Evolutionary conservation across 2,113 vertebrate species (phyloP).

Genomic region (Cynocephalus volans): DNA sequence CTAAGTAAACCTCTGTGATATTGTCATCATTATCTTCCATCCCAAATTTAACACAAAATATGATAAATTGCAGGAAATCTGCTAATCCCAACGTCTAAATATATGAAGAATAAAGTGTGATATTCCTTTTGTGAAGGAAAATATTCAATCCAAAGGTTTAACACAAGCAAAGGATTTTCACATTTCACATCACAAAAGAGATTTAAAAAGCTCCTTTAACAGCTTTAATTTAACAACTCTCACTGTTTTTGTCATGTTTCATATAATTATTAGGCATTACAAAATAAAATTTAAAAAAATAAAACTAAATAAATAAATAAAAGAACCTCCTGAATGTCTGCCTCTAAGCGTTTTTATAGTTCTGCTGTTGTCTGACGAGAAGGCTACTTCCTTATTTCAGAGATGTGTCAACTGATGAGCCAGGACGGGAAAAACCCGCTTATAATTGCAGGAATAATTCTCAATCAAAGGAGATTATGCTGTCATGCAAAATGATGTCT

Average conservation of each 20-base stretch:
- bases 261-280: neutral
- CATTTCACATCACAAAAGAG: neutral
- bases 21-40: neutral
- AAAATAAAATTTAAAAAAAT: no score
- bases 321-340: conserved; percentile 2
- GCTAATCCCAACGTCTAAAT: neutral
- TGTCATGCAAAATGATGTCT: neutral
- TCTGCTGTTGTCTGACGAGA: neutral
- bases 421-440: neutral
- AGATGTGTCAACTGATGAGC: neutral
- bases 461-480: neutral
- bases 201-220: neutral
- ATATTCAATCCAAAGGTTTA: neutral
- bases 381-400: neutral
- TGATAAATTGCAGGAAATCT: neutral
- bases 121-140: neutral
- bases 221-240: neutral
- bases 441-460: neutral
- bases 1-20: no score
- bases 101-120: neutral
- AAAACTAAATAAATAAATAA: no score
- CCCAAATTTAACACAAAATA: neutral
- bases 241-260: neutral
- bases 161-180: conserved; percentile 1
- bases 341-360: neutral